phyloP scores from a whole-genome alignment of 2,888 invertebrate species.

The Coremacera marginata region DNA sequence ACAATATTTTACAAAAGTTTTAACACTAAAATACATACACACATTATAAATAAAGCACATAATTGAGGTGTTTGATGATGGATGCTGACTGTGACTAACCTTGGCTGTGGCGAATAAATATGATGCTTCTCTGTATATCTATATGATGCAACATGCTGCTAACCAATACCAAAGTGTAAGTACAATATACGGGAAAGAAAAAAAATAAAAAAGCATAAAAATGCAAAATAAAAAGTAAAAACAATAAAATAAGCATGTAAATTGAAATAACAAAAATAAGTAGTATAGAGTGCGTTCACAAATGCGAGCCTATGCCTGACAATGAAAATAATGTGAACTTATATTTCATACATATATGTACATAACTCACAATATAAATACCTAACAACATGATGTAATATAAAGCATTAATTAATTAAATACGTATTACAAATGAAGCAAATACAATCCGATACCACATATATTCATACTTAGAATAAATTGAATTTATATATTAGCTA shows the following conservation, averaged over 20 bases:
- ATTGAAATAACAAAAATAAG: slow-evolving; percentile 30
- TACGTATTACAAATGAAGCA: slow-evolving; percentile 36
- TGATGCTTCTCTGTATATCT: slow-evolving; percentile 68
- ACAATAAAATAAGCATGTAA: neutral
- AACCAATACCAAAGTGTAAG: slow-evolving; percentile 67
- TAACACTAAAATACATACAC: no score
- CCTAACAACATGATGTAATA: neutral
- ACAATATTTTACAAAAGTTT: no score
- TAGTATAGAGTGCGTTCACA: neutral
- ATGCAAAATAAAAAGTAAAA: slow-evolving; percentile 38
- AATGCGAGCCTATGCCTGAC: neutral
- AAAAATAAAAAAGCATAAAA: slow-evolving; percentile 49
- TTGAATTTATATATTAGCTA: slow-evolving; percentile 13
- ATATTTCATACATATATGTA: slow-evolving; percentile 2
- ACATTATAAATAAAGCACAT: no score
- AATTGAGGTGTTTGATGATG: neutral
- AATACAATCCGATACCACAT: slow-evolving; percentile 27
- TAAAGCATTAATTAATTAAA: slow-evolving; percentile 44
- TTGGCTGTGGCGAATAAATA: slow-evolving; percentile 65
- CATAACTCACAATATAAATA: neutral
- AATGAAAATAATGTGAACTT: neutral
- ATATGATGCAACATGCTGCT: slow-evolving; percentile 70
- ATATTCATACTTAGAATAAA: neutral
- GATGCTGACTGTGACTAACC: slow-evolving; percentile 59
- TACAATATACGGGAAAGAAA: slow-evolving; percentile 50